These are phyloP conservation scores for Plodia interpunctella DNA, from an alignment of 1,140 invertebrate species.

Conservation along the genomic window DNA sequence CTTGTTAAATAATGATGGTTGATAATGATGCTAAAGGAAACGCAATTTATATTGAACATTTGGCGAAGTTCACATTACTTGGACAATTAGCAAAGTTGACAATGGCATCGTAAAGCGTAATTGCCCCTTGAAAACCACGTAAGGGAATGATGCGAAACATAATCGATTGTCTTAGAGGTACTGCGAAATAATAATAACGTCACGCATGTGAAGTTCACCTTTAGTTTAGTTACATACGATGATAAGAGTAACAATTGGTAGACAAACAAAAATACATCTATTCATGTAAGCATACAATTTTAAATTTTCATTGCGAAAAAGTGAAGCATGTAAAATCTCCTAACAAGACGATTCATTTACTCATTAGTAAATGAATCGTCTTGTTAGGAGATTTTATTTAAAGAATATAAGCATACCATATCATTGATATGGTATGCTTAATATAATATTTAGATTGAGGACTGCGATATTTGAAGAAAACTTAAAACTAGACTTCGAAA, in stretches of 20 bases:
- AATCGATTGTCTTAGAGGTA: constrained; percentile 15
- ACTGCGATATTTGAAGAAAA: too few species aligned
- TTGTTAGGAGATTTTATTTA: too few species aligned
- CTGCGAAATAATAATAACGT: constrained; percentile 12
- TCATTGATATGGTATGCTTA: too few species aligned
- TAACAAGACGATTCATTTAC: too few species aligned
- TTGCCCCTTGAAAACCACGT: constrained; percentile 48
- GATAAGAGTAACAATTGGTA: neutral
- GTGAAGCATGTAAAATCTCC: too few species aligned
- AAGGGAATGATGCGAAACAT: constrained; percentile 48
- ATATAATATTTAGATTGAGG: too few species aligned
- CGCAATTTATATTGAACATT: constrained; percentile 20
- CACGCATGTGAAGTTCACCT: constrained; percentile 1
- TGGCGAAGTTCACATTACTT: constrained; percentile 24
- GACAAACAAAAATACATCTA: neutral
- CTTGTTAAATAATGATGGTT: neutral
- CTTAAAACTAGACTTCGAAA: too few species aligned
- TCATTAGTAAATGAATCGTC: too few species aligned
- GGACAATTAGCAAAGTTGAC: constrained; percentile 53
- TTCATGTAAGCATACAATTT: too few species aligned
- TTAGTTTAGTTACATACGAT: neutral
- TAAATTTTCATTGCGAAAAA: too few species aligned
- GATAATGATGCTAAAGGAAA: constrained; percentile 1
- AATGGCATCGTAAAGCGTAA: constrained; percentile 68
- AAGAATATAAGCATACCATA: too few species aligned